A percentile compares a stretch with the other conserved stretches of the same genome.
Evolutionary conservation across 2,113 vertebrate genomes (phyloP).

Genomic region (Chamaetylas fuelleborni): DNA sequence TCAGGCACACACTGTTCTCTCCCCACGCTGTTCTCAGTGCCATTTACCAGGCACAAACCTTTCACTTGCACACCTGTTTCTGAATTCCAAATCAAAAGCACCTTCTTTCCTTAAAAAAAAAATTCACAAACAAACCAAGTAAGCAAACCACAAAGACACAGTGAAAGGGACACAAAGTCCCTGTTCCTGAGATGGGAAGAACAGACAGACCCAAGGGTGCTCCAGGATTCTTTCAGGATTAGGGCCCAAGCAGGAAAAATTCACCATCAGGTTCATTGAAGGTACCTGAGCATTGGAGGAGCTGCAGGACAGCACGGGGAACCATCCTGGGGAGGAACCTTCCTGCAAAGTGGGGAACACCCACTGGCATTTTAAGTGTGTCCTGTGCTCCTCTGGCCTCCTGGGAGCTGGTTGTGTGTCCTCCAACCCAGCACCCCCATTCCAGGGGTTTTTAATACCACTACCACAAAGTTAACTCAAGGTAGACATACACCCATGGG

Average conservation of each 20-base stretch:
- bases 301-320: neutral
- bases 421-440: neutral
- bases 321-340: rapidly evolving
- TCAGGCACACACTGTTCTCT: neutral
- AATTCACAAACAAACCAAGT: neutral
- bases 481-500: rapidly evolving
- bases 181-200: neutral
- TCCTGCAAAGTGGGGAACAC: neutral
- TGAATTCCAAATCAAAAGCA: neutral
- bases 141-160: neutral
- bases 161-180: neutral
- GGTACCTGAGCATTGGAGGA: neutral
- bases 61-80: neutral
- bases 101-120: neutral
- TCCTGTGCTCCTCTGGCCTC: neutral
- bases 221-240: neutral
- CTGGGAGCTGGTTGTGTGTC: neutral
- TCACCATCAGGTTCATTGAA: neutral
- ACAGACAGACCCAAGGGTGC: neutral
- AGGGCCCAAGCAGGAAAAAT: neutral
- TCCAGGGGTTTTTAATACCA: neutral
- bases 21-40: neutral
- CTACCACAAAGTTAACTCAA: neutral
- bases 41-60: neutral
- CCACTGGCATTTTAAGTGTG: neutral